Evolutionary conservation across 2,888 invertebrate species (phyloP), one percentile per base, ranked within the genome.

Genomic region (Theodoxus fluviatilis): DNA sequence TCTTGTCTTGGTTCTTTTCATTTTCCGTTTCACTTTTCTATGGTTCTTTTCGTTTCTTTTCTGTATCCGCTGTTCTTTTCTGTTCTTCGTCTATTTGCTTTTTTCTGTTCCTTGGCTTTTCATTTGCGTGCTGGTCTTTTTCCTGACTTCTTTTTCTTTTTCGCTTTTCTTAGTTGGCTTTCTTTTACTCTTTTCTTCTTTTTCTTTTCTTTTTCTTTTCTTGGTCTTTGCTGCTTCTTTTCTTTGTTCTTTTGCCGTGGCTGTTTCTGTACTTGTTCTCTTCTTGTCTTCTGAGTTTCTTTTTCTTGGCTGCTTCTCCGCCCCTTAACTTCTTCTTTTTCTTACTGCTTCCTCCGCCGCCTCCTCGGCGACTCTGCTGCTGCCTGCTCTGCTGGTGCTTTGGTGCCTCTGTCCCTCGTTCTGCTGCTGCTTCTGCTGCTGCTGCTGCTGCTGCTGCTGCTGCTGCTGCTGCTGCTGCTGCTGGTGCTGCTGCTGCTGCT

Each of bases 361-460:
- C 49, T 63, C 35, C 52, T 70, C 28, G 25, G 9, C 22, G 9
- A 15, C 9, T 22, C 22, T 25, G 9, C 22, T 57, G 9, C 22
- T 25, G 9, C 22, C 22, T 12, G 9, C 22, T 9, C 38, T 31
- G 6, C 47, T 65, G n/a, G n/a, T 52, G 25, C 28, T 55, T 35
- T 31, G 18, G 1, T 47, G 2, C 38, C 31, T 63, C 63, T 63
- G n/a, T 43, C 47, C 43, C 61, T 47, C 25, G 6, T 40, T 64
- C 64, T 64, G 37, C 33, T 40, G 47, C 64, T 64, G 31, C 43
- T 40, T 63, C 37, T 64, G 31, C 33, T 40, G 47, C 52, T 64
- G 31, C 22, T 33, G 47, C 52, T 64, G 31, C 33, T 40, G 33
- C 52, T 64, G 31, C 33, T 40, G 33, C 55, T 52, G 28, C 31